These are phyloP conservation scores for Pocota personata DNA, from an alignment of 2,888 invertebrate species.

Conservation along the genomic window DNA sequence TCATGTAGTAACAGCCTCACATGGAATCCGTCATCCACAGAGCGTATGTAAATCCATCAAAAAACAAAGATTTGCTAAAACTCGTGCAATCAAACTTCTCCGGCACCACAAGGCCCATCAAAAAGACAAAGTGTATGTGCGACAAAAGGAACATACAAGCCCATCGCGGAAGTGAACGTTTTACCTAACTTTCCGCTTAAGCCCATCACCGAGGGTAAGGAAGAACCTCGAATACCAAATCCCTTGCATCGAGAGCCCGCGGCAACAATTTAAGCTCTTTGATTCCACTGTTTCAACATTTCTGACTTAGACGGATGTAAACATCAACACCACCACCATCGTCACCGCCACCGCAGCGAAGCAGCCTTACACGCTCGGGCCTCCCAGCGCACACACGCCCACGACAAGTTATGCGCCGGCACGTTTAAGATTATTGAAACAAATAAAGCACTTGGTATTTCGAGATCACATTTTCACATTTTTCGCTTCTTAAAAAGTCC, in stretches of 20 bases:
- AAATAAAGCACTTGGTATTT: slow-evolving; percentile 61
- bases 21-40: neutral
- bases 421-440: slow-evolving; percentile 66
- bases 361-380: neutral
- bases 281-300: slow-evolving; percentile 35
- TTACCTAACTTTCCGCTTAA: slow-evolving; percentile 34
- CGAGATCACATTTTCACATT: slow-evolving; percentile 52
- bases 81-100: slow-evolving; percentile 29
- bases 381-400: neutral
- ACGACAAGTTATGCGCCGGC: slow-evolving; percentile 33
- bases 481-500: slow-evolving; percentile 32
- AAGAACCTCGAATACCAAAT: neutral
- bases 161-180: slow-evolving; percentile 2
- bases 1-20: neutral
- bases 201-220: slow-evolving; percentile 3
- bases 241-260: slow-evolving; percentile 9
- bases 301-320: slow-evolving; percentile 40
- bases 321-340: slow-evolving; percentile 19
- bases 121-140: slow-evolving; percentile 16
- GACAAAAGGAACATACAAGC: slow-evolving; percentile 5
- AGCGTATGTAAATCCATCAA: slow-evolving; percentile 22
- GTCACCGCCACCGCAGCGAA: slow-evolving; percentile 6
- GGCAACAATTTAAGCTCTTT: slow-evolving; percentile 54
- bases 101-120: slow-evolving; percentile 29
- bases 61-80: slow-evolving; percentile 41